phyloP scores from a whole-genome alignment of 2,797 vertebrate species.

The Sus cebifrons region DNA sequence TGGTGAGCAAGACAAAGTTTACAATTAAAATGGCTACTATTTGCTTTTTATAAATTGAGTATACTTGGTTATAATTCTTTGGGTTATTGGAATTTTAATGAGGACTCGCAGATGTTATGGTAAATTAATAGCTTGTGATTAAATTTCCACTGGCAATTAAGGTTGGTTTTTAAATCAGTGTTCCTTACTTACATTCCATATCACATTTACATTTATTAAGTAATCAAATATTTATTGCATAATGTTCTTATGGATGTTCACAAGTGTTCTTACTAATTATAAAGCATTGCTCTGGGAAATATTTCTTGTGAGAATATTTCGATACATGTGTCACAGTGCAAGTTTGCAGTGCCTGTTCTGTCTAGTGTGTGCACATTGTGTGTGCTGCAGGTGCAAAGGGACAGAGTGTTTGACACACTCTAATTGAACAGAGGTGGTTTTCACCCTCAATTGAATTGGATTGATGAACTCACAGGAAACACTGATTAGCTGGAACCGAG shows the following conservation, averaged over 20 bases:
- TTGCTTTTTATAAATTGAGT: slow-evolving; percentile 9
- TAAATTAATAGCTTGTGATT: slow-evolving; percentile 61
- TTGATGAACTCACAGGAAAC: slow-evolving; percentile 43
- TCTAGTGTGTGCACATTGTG: slow-evolving; percentile 71
- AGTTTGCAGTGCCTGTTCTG: not conserved
- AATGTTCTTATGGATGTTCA: not conserved
- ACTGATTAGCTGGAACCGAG: not conserved
- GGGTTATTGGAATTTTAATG: slow-evolving; percentile 57
- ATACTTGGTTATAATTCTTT: not conserved
- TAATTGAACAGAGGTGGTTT: slow-evolving; percentile 61
- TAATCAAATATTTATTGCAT: slow-evolving; percentile 26
- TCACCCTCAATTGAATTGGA: not conserved
- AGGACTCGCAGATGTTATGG: not conserved
- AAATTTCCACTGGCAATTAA: slow-evolving; percentile 62
- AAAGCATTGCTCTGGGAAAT: slow-evolving; percentile 6
- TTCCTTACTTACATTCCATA: slow-evolving; percentile 43
- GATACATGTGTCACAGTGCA: not conserved
- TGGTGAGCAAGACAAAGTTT: not conserved
- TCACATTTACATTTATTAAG: slow-evolving; percentile 40
- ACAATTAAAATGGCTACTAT: not conserved
- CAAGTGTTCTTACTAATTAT: not conserved
- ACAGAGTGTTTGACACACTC: slow-evolving; percentile 62
- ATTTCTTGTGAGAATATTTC: not conserved
- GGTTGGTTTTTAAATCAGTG: slow-evolving; percentile 45
- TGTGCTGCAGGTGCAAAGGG: slow-evolving; percentile 78